These are phyloP conservation scores for Argynnis bischoffii DNA, from an alignment of 2,888 invertebrate species.

Conservation along the genomic window DNA sequence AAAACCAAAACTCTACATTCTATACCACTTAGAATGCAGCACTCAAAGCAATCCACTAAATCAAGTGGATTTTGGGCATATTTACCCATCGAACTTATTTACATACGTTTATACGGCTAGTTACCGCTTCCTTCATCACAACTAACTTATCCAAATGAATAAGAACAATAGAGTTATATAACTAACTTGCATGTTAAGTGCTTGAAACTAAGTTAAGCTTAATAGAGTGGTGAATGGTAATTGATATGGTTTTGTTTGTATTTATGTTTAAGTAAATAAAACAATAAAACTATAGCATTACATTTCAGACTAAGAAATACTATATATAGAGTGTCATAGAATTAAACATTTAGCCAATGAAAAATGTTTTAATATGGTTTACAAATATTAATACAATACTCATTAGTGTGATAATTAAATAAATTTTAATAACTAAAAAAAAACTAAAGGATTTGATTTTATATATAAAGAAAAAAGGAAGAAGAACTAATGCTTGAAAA, in stretches of 20 bases:
- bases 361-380: too few species aligned
- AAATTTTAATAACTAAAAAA: too few species aligned
- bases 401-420: not conserved
- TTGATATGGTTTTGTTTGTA: not conserved
- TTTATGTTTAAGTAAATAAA: not conserved
- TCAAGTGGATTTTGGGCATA: slow-evolving; percentile 17
- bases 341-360: too few species aligned
- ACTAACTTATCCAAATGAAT: slow-evolving; percentile 32
- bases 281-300: not conserved
- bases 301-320: too few species aligned
- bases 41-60: slow-evolving; percentile 16
- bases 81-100: slow-evolving; percentile 19
- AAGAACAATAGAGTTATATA: slow-evolving; percentile 29
- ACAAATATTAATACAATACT: not conserved
- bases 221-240: slow-evolving; percentile 17
- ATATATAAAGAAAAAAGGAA: too few species aligned
- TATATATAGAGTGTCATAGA: too few species aligned
- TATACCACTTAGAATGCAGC: slow-evolving; percentile 9
- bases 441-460: too few species aligned
- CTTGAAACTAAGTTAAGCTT: slow-evolving; percentile 10
- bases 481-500: too few species aligned
- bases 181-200: slow-evolving; percentile 31
- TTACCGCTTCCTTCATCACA: slow-evolving; percentile 23
- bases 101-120: slow-evolving; percentile 17
- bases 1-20: not conserved